These are phyloP conservation scores for Diplodus sargus DNA, from an alignment of 2,797 vertebrate species.

Conservation along the genomic window DNA sequence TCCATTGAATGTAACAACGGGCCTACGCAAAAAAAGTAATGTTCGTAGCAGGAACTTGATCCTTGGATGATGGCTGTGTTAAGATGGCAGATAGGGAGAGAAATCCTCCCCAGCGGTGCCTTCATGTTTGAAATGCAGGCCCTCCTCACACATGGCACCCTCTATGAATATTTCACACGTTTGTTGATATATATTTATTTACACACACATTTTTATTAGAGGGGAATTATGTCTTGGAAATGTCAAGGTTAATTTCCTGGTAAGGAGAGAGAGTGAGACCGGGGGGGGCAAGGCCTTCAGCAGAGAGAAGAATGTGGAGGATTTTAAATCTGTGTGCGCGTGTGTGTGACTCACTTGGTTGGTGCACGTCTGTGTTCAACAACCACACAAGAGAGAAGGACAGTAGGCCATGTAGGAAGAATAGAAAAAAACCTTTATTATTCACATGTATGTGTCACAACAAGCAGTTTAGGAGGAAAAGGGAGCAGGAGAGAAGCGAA, in stretches of 20 bases:
- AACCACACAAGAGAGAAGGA: conserved; percentile 57
- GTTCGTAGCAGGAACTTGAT: conserved; percentile 63
- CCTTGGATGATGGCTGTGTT: conserved; percentile 67
- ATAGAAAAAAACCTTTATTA: conserved; percentile 74
- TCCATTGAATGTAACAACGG: conserved; percentile 52
- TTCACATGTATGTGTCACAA: conserved; percentile 64
- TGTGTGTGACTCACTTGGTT: conserved; percentile 40
- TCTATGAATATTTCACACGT: conserved; percentile 81
- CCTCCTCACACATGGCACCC: conserved; percentile 56
- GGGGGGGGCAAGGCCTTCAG: conserved; percentile 54
- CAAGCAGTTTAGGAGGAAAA: conserved; percentile 63
- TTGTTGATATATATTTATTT: conserved; percentile 78
- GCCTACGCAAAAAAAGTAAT: conserved; percentile 43
- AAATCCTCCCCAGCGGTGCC: conserved; percentile 64
- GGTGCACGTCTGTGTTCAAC: conserved; percentile 47
- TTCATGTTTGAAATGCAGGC: conserved; percentile 61
- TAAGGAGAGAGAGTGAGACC: conserved; percentile 61
- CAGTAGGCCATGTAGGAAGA: conserved; percentile 48
- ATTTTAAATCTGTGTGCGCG: conserved; percentile 62
- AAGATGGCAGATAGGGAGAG: conserved; percentile 66
- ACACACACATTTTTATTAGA: conserved; percentile 78
- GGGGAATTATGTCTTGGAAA: conserved; percentile 80
- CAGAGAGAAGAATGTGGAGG: conserved; percentile 67
- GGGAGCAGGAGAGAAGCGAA: conserved; percentile 26
- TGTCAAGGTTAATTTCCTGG: conserved; percentile 84